Evolutionary conservation across 2,888 invertebrate species (phyloP).

Genomic region (Patella caerulea): DNA sequence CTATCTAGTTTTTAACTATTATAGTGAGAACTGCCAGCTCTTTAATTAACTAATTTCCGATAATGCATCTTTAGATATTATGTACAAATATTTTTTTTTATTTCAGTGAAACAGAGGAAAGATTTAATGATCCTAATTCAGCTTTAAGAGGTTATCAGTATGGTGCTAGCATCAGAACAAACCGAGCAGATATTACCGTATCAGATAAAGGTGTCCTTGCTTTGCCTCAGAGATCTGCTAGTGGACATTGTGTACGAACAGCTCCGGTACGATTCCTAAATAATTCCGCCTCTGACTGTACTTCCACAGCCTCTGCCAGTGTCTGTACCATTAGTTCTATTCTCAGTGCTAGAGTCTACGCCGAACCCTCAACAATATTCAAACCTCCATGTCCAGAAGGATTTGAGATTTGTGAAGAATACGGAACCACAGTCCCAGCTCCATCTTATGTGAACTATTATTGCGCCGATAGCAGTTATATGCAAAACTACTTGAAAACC

Average conservation of each 20-base stretch:
- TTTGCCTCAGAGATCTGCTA: conserved; percentile 54
- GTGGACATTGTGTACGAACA: conserved; percentile 54
- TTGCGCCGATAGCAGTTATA: conserved; percentile 8
- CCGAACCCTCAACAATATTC: conserved; percentile 41
- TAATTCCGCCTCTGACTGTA: conserved; percentile 51
- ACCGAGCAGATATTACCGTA: conserved; percentile 1
- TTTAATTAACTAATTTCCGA: too few species aligned
- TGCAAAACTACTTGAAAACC: neutral
- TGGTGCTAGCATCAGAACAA: conserved; percentile 45
- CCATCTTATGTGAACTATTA: conserved; percentile 25
- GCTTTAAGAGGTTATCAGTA: conserved; percentile 41
- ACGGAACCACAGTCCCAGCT: neutral
- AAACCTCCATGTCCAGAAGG: conserved; percentile 42
- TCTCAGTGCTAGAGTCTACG: conserved; percentile 59
- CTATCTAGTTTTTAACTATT: too few species aligned
- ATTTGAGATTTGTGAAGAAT: conserved; percentile 27
- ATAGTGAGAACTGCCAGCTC: too few species aligned
- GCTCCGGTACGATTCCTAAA: conserved; percentile 60
- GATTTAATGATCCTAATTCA: conserved; percentile 28
- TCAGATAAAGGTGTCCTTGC: conserved; percentile 45
- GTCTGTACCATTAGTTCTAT: conserved; percentile 46
- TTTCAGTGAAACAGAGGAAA: conserved; percentile 44
- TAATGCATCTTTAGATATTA: too few species aligned
- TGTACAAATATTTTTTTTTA: neutral
- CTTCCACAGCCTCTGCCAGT: conserved; percentile 39